Evolutionary conservation across 2,797 vertebrate species (phyloP), one percentile per base, ranked within the genome.

Genomic region (Xenentodon cancila): DNA sequence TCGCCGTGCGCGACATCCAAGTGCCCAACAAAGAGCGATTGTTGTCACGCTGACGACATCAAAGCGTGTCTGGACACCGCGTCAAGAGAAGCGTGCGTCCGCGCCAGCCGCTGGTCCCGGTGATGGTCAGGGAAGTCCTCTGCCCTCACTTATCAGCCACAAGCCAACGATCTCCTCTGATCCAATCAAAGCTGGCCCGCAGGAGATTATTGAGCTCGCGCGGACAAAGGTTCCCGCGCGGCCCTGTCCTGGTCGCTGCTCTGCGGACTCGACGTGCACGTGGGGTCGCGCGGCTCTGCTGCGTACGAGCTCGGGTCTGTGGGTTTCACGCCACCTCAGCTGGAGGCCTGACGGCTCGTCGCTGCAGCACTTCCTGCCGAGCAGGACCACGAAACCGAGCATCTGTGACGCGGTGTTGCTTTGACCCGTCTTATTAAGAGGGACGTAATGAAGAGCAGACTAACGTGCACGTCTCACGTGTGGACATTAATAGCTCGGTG

Each of bases 131-230:
- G 71, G 71, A 82, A 80, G 77, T 73, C 79, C 73, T 81, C 65
- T 13, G 61, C 54, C 40, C 63, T 60, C 42, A 2, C 43, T 64
- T 53, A 32, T 62, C 19, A 13, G 74, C 73, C 59, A 44, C 15
- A 25, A 59, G 64, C 34, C 69, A 21, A 49, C 76, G 71, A 70
- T 85, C 82, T 79, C 60, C 76, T 80, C 82, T 84, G 75, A 85
- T 82, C 86, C 87, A 89, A 91, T 91, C 90, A 89, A 81, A 87
- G 67, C 78, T 27, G 11, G 68, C 81, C 81, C 71, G 43, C 20
- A 59, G 74, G 70, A 73, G 86, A 87, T 89, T 88, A 85, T 68
- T 61, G 42, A 42, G 49, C 73, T 27, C 17, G 51, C 30, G 25
- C 54, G 3, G 71, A 89, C 86, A 88, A 80, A 86, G 85, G 46